Percentiles rank a stretch among this genome's conserved stretches.
Conservation (phyloP, 2,113 vertebrate species). For the Chitala chitala region DNA sequence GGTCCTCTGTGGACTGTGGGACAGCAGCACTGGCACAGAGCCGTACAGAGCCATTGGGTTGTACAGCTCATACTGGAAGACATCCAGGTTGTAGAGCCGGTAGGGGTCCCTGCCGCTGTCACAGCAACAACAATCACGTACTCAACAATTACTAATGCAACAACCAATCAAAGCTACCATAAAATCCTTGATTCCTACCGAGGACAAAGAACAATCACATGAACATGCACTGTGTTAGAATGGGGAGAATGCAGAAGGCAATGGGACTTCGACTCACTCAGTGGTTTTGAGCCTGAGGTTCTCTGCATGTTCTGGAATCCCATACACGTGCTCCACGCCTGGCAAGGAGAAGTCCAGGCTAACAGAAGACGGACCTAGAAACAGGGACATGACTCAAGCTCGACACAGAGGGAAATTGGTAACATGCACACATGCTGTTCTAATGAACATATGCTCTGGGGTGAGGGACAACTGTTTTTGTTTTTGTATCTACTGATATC, state of each 20-base stretch:
- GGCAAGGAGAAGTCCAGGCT: conserved; percentile 87
- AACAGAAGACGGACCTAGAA: conserved; percentile 75
- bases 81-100: conserved; percentile 85
- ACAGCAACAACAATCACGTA: conserved; percentile 22
- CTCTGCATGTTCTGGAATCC: conserved; percentile 88
- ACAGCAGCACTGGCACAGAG: conserved; percentile 77
- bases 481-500: too few relatives aligned
- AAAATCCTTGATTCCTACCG: too few relatives aligned
- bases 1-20: conserved; percentile 71
- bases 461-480: too few relatives aligned
- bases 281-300: conserved; percentile 76
- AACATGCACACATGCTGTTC: neutral
- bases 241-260: neutral
- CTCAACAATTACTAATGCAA: neutral
- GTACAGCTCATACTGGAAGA: conserved; percentile 87
- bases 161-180: too few relatives aligned
- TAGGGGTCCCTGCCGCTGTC: conserved; percentile 81
- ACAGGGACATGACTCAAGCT: neutral
- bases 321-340: conserved; percentile 81
- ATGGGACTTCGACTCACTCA: conserved; percentile 62
- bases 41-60: conserved; percentile 89
- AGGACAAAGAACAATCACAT: too few relatives aligned
- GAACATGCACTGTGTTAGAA: neutral
- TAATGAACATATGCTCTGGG: too few relatives aligned
- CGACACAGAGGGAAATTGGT: neutral